Conservation (phyloP, 2,888 invertebrate genomes). For the Drosophila anomelani region DNA sequence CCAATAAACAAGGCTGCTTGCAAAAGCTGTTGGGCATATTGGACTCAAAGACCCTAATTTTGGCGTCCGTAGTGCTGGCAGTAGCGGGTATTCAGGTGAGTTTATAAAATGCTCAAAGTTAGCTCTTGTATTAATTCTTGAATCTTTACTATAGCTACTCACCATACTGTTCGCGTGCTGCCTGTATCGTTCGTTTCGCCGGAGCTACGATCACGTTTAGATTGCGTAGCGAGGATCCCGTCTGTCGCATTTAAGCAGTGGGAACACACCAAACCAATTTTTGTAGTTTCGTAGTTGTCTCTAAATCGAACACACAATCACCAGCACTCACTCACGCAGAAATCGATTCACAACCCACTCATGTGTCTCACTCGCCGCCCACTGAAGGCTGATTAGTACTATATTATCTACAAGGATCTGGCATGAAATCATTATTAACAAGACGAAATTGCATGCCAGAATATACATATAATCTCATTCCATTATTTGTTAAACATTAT, state of each 20-base stretch:
- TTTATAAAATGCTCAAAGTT: neutral
- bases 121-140: neutral
- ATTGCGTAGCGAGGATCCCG: slow-evolving; percentile 76
- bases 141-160: slow-evolving; percentile 88
- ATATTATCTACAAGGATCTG: slow-evolving; percentile 4
- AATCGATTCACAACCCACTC: slow-evolving; percentile 10
- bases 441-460: neutral
- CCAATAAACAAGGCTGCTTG: slow-evolving; percentile 88
- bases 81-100: slow-evolving; percentile 94
- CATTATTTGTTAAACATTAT: slow-evolving; percentile 5
- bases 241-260: slow-evolving; percentile 67
- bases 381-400: slow-evolving; percentile 23
- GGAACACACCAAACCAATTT: slow-evolving; percentile 28
- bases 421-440: neutral
- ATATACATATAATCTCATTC: slow-evolving; percentile 9
- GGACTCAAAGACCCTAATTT: slow-evolving; percentile 89
- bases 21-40: slow-evolving; percentile 87
- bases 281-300: slow-evolving; percentile 66
- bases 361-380: slow-evolving; percentile 27
- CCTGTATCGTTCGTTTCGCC: slow-evolving; percentile 95
- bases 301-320: slow-evolving; percentile 23
- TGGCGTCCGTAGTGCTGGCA: slow-evolving; percentile 93
- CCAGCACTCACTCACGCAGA: slow-evolving; percentile 26
- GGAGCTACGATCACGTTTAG: slow-evolving; percentile 95
- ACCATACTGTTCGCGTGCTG: slow-evolving; percentile 97